These are phyloP conservation scores for Muscicapa adusta DNA, from an alignment of 2,113 vertebrate genomes.

Conservation along the genomic window DNA sequence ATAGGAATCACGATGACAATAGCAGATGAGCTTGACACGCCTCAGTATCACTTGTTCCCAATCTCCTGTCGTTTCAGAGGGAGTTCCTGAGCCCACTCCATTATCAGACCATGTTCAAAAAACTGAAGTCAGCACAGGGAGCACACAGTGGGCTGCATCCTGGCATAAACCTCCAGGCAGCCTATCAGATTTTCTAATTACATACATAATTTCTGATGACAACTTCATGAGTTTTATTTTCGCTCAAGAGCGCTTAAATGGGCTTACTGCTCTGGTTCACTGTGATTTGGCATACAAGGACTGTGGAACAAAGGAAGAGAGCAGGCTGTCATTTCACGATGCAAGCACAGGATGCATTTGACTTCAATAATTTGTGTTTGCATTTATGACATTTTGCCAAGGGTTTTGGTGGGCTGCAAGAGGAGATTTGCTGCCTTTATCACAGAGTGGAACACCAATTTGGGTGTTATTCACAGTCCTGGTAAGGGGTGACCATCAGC, in stretches of 20 bases:
- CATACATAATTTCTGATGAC: neutral
- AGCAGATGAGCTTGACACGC: neutral
- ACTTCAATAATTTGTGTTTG: neutral
- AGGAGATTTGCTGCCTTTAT: neutral
- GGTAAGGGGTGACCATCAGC: neutral
- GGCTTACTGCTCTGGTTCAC: neutral
- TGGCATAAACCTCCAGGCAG: neutral
- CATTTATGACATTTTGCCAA: neutral
- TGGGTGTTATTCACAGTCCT: neutral
- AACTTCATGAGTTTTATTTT: neutral
- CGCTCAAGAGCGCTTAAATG: neutral
- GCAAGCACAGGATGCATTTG: neutral
- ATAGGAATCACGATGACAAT: neutral
- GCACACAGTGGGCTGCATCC: neutral
- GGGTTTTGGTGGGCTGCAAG: neutral
- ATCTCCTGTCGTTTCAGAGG: neutral
- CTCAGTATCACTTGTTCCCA: neutral
- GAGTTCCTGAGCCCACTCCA: neutral
- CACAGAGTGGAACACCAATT: neutral
- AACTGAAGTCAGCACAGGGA: neutral
- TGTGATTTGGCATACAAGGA: neutral
- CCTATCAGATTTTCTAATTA: neutral
- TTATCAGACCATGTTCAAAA: neutral
- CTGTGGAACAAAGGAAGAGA: neutral
- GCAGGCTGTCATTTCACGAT: fast-evolving